Evolutionary conservation across 2,797 vertebrate genomes (phyloP), one percentile per base, ranked within the genome.

Genomic region (Pampus argenteus): DNA sequence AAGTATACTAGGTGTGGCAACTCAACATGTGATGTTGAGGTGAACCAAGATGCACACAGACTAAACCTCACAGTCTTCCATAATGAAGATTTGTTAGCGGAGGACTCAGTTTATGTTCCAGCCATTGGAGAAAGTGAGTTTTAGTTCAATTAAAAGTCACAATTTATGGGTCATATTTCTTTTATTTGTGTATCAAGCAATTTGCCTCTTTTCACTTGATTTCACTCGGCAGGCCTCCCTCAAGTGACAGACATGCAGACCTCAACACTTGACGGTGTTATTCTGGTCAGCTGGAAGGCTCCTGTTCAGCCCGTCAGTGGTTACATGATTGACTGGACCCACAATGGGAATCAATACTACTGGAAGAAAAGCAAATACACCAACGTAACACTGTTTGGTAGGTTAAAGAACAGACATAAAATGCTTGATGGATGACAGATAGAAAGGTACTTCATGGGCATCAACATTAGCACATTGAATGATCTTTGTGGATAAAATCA

Each of bases 251-350:
- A 71, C 61, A 38, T 92, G 50, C 69, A 73, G 42, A 59, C 85
- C 23, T 57, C 34, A 22, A 59, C 34, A 8, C 2, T 0, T 0
- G 15, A 66, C 2, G 85, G 84, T 0, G 11, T 42, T 15, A 71
- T 92, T 63, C 25, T 54, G 10, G 74, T 93, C n/a, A 84, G 20
- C 34, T 94, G 93, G 93, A 79, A 54, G 5, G 69, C 84, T 65
- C 86, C 90, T 17, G 3, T 0, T 26, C 36, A 54, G 45, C 71
- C 75, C 1, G 83, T 82, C 66, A 78, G 70, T 4, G 64, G 65
- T 38, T 94, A 93, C 69, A 58, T 94, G 69, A 79, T 94, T 6
- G 89, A 93, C 74, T 94, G 92, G 93, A 92, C 86, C 45, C 69
- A 77, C 9, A 8, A 84, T 49, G 87, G 86, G 48, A 34, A 52